A percentile compares a stretch with the other conserved stretches of the same genome.
Conservation (phyloP, 1,140 invertebrate genomes). For the Sycobia sp. region DNA sequence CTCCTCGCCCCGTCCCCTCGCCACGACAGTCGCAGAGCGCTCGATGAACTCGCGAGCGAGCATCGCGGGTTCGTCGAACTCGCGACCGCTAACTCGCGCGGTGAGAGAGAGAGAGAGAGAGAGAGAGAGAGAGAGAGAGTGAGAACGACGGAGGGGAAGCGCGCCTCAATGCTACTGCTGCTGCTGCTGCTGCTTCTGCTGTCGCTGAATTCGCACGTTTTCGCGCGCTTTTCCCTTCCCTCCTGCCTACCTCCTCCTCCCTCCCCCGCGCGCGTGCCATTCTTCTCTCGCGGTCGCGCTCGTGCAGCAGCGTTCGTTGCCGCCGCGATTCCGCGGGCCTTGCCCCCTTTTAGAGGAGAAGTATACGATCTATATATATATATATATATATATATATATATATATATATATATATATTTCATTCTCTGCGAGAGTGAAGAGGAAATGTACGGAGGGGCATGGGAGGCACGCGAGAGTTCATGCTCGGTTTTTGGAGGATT, state of each 20-base stretch:
- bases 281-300: too few species aligned
- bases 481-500: too few species aligned
- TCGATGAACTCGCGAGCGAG: slow-evolving; percentile 29
- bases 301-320: too few species aligned
- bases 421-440: too few species aligned
- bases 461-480: too few species aligned
- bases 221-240: not conserved
- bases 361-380: too few species aligned
- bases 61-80: slow-evolving; percentile 34
- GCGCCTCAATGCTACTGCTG: not conserved
- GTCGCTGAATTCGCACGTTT: slow-evolving; percentile 11
- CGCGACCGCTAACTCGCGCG: slow-evolving; percentile 14
- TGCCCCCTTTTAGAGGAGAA: too few species aligned
- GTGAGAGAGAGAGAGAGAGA: not conserved
- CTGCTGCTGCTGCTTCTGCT: slow-evolving; percentile 6
- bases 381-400: too few species aligned
- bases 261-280: not conserved
- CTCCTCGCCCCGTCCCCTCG: not conserved
- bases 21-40: not conserved
- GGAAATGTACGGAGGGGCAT: too few species aligned
- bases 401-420: too few species aligned
- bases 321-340: too few species aligned
- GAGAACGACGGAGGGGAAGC: not conserved
- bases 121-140: too few species aligned
- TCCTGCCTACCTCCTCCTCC: slow-evolving; percentile 13